Evolutionary conservation across 1,140 invertebrate genomes (phyloP).

Genomic region (Caenorhabditis brenneri): DNA sequence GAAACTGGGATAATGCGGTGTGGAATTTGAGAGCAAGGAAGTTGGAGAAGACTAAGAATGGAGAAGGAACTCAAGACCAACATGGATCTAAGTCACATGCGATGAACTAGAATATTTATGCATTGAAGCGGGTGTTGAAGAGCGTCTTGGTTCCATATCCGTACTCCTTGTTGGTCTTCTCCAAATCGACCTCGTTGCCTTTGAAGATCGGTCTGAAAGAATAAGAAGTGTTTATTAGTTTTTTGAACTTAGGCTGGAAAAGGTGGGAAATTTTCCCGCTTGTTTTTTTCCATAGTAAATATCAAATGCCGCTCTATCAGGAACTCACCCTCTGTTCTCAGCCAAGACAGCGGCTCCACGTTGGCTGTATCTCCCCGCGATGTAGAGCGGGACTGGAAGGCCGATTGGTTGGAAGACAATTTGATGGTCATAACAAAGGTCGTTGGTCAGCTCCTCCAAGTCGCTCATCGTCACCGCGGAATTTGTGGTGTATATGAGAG

Average conservation of each 20-base stretch:
- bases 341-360: constrained; percentile 24
- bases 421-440: constrained; percentile 48
- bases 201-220: not conserved
- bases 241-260: too few relatives aligned
- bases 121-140: not conserved
- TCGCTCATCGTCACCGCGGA: not conserved
- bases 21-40: too few relatives aligned
- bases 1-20: too few relatives aligned
- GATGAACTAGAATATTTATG: too few relatives aligned
- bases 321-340: not conserved
- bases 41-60: too few relatives aligned
- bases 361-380: constrained; percentile 47
- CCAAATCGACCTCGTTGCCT: not conserved
- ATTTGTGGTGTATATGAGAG: constrained; percentile 8
- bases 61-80: too few relatives aligned
- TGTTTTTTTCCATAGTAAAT: too few relatives aligned
- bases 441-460: constrained; percentile 37
- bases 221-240: too few relatives aligned
- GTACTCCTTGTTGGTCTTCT: not conserved
- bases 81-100: too few relatives aligned
- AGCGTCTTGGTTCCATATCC: not conserved
- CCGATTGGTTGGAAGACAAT: constrained; percentile 46
- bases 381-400: constrained; percentile 43
- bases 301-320: too few relatives aligned
- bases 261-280: not conserved